Percentiles rank a stretch among this genome's conserved stretches.
Evolutionary conservation across 2,888 invertebrate species (phyloP).

Genomic region (Diaphora mendica): DNA sequence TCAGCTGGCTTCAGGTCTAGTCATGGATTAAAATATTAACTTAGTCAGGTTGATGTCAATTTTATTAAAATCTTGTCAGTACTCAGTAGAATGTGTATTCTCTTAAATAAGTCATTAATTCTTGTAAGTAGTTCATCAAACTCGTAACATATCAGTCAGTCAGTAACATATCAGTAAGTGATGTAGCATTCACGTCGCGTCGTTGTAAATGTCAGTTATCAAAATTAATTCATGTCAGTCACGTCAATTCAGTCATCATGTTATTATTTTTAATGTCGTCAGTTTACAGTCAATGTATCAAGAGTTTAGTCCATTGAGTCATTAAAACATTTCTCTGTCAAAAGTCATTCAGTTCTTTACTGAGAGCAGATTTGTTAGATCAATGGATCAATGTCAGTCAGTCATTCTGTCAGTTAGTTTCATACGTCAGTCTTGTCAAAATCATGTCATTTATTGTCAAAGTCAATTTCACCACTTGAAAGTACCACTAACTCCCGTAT

Average conservation of each 20-base stretch:
- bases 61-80: background rate
- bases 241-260: background rate
- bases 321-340: background rate
- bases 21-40: background rate
- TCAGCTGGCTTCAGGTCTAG: background rate
- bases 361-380: too few relatives aligned
- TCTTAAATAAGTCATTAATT: background rate
- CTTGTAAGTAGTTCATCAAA: background rate
- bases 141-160: background rate
- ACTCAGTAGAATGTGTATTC: background rate
- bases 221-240: background rate
- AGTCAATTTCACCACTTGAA: background rate
- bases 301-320: background rate
- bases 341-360: background rate
- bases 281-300: background rate
- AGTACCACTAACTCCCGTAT: background rate
- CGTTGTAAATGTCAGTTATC: background rate
- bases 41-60: background rate
- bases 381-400: background rate
- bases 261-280: background rate
- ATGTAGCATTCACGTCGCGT: background rate
- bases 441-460: background rate
- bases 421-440: background rate
- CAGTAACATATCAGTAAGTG: background rate
- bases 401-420: background rate